Conservation (phyloP, 2,888 invertebrate genomes). For the Ptychoptera contaminata region DNA sequence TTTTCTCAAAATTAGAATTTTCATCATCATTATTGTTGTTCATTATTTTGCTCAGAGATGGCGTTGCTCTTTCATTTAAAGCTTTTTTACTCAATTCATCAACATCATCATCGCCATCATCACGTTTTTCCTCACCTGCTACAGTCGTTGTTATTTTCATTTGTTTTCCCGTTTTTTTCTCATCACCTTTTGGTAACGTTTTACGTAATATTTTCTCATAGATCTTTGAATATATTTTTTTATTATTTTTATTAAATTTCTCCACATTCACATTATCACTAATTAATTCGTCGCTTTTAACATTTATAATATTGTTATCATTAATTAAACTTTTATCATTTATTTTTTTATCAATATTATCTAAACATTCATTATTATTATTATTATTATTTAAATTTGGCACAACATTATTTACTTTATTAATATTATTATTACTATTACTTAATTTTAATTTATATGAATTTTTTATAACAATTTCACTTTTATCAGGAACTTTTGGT, state of each 20-base stretch:
- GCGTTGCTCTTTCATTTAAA: not conserved
- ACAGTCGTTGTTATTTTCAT: conserved; percentile 12
- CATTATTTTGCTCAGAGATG: not conserved
- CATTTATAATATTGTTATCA: not conserved
- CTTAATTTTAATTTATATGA: conserved; percentile 18
- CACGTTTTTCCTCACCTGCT: conserved; percentile 10
- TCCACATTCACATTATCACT: too few species aligned
- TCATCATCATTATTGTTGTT: conserved; percentile 2
- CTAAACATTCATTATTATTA: not conserved
- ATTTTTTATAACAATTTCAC: conserved; percentile 21
- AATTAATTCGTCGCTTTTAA: not conserved
- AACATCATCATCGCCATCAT: too few species aligned
- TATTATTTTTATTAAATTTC: too few species aligned
- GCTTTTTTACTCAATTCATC: not conserved
- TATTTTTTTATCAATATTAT: not conserved
- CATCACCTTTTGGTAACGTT: too few species aligned
- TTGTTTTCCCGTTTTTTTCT: too few species aligned
- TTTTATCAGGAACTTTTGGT: conserved; percentile 24
- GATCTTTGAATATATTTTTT: too few species aligned
- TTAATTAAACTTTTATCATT: not conserved
- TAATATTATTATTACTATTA: conserved; percentile 7
- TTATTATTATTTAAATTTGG: conserved; percentile 2
- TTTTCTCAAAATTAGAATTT: too few species aligned
- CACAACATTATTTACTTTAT: not conserved
- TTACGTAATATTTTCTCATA: too few species aligned